Evolutionary conservation across 2,888 invertebrate genomes (phyloP).

Genomic region (Flabesymbios commensalis): DNA sequence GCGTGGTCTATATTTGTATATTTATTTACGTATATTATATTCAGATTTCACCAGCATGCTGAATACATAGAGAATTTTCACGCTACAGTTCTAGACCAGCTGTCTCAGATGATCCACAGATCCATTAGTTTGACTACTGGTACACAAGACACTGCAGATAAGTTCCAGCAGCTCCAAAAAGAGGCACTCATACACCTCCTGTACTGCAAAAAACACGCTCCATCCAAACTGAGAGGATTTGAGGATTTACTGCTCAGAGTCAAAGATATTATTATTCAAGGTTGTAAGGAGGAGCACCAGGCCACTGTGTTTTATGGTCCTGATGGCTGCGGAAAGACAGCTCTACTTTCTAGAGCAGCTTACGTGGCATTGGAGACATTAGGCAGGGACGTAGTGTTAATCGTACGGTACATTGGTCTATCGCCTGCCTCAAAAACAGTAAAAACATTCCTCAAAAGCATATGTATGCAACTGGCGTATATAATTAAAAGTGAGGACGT

Average conservation of each 20-base stretch:
- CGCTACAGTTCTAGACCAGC: background rate
- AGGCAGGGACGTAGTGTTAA: slow-evolving; percentile 8
- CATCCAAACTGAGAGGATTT: background rate
- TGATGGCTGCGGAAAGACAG: slow-evolving; percentile 18
- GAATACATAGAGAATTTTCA: slow-evolving; percentile 17
- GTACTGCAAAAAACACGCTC: background rate
- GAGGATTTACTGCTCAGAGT: slow-evolving; percentile 3
- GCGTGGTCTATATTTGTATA: too few species aligned
- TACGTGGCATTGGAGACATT: background rate
- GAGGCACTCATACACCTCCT: background rate
- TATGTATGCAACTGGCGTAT: slow-evolving; percentile 18
- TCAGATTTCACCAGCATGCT: background rate
- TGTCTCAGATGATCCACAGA: background rate
- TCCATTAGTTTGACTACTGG: background rate
- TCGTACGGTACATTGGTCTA: slow-evolving; percentile 18
- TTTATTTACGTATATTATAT: too few species aligned
- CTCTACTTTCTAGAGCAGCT: slow-evolving; percentile 1
- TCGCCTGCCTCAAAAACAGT: background rate
- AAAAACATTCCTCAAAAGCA: slow-evolving; percentile 12
- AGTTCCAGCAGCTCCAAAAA: background rate
- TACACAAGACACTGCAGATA: background rate
- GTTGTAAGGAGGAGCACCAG: slow-evolving; percentile 11
- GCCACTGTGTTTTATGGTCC: slow-evolving; percentile 14
- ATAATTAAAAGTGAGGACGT: slow-evolving; percentile 2
- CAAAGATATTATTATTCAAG: background rate